Evolutionary conservation across 2,797 vertebrate species (phyloP).

Genomic region (Sebastes minor): DNA sequence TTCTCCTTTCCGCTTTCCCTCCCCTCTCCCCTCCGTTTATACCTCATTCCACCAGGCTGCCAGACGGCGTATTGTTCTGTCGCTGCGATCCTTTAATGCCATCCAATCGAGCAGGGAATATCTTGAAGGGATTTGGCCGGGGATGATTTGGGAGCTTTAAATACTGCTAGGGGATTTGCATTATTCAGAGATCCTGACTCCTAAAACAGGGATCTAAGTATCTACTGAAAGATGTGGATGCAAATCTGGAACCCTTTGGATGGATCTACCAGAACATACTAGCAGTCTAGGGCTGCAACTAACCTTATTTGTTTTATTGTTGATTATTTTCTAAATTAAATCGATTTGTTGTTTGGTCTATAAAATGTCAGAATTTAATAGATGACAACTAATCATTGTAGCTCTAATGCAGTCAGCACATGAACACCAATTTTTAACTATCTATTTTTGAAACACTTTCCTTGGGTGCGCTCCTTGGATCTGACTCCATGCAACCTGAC

Average conservation of each 20-base stretch:
- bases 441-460: background rate
- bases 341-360: too few species aligned
- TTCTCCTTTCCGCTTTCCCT: conserved; percentile 25
- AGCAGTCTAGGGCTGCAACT: too few species aligned
- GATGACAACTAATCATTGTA: too few species aligned
- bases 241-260: conserved; percentile 21
- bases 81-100: conserved; percentile 84
- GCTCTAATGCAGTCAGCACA: background rate
- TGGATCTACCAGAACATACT: conserved; percentile 11
- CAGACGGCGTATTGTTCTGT: conserved; percentile 82
- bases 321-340: too few species aligned
- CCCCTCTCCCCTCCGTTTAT: conserved; percentile 23
- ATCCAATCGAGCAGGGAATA: conserved; percentile 84
- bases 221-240: conserved; percentile 30
- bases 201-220: conserved; percentile 56
- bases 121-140: conserved; percentile 86
- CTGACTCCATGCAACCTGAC: background rate
- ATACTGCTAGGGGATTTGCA: conserved; percentile 83
- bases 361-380: too few species aligned
- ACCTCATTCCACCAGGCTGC: conserved; percentile 60
- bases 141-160: conserved; percentile 85
- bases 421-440: background rate
- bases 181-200: conserved; percentile 81
- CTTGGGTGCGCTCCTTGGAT: background rate
- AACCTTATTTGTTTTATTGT: too few species aligned